A percentile compares a stretch with the other conserved stretches of the same genome.
These are phyloP conservation scores for Iphiclides podalirius DNA, from an alignment of 2,888 invertebrate genomes.

Conservation along the genomic window DNA sequence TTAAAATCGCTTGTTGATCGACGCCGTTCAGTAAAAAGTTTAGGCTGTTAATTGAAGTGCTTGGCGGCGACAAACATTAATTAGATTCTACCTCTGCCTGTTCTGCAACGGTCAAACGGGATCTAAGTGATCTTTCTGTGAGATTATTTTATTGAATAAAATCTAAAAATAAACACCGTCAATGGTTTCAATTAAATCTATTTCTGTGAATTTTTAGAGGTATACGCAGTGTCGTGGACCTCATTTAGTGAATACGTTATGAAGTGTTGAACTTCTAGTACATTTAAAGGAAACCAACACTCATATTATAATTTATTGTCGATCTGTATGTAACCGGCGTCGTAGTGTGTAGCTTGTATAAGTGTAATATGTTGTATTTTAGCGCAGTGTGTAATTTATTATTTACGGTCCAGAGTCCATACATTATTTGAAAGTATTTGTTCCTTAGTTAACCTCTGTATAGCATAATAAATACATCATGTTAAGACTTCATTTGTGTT, in stretches of 20 bases:
- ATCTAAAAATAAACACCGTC: neutral
- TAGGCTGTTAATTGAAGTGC: no score
- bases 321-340: slow-evolving; percentile 50
- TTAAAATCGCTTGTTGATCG: no score
- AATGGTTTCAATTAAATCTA: neutral
- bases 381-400: slow-evolving; percentile 64
- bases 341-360: slow-evolving; percentile 63
- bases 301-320: slow-evolving; percentile 52
- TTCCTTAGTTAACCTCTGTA: slow-evolving; percentile 23
- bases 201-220: neutral
- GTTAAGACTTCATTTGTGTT: slow-evolving; percentile 24
- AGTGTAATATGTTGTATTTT: slow-evolving; percentile 69
- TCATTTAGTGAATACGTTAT: slow-evolving; percentile 36
- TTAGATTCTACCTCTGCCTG: neutral
- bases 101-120: neutral
- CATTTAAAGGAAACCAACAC: slow-evolving; percentile 40
- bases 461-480: slow-evolving; percentile 59
- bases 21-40: no score
- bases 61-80: no score
- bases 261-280: slow-evolving; percentile 45
- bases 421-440: slow-evolving; percentile 46
- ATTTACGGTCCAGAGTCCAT: slow-evolving; percentile 35
- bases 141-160: slow-evolving; percentile 5
- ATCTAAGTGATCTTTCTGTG: neutral
- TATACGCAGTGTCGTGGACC: slow-evolving; percentile 31